phyloP scores from a whole-genome alignment of 2,113 vertebrate genomes.

The Lampris incognitus region DNA sequence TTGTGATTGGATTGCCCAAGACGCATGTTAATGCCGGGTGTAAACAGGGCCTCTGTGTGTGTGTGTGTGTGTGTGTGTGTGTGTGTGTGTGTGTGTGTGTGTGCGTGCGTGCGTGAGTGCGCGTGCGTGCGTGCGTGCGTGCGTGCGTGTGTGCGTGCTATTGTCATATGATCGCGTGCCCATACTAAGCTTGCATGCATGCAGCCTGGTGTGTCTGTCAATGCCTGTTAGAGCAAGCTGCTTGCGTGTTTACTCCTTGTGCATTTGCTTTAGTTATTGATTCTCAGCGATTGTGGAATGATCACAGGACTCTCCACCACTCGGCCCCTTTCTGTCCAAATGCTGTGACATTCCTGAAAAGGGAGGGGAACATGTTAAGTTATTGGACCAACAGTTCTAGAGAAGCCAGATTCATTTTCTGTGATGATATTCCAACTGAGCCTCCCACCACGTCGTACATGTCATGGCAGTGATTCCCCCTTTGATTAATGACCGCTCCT shows the following conservation, averaged over 20 bases:
- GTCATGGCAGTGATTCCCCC: slow-evolving; percentile 41
- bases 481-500: slow-evolving; percentile 67
- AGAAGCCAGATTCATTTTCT: slow-evolving; percentile 67
- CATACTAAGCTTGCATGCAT: slow-evolving; percentile 15
- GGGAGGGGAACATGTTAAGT: slow-evolving; percentile 53
- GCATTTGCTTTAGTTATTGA: slow-evolving; percentile 42
- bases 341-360: slow-evolving; percentile 62
- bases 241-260: background rate
- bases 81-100: slow-evolving; percentile 13
- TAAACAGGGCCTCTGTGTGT: background rate
- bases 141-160: slow-evolving; percentile 15
- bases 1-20: too few relatives aligned
- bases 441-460: slow-evolving; percentile 54
- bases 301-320: slow-evolving; percentile 4
- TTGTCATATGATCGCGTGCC: background rate
- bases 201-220: background rate
- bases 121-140: slow-evolving; percentile 8
- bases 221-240: slow-evolving; percentile 6
- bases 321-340: slow-evolving; percentile 20
- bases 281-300: slow-evolving; percentile 14
- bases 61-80: background rate
- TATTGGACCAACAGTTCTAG: slow-evolving; percentile 56
- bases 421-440: slow-evolving; percentile 67
- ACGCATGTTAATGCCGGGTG: too few relatives aligned
- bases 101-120: slow-evolving; percentile 6